Percentiles rank a stretch among this genome's conserved stretches.
Conservation (phyloP, 2,113 vertebrate genomes). For the Alligator mississippiensis region DNA sequence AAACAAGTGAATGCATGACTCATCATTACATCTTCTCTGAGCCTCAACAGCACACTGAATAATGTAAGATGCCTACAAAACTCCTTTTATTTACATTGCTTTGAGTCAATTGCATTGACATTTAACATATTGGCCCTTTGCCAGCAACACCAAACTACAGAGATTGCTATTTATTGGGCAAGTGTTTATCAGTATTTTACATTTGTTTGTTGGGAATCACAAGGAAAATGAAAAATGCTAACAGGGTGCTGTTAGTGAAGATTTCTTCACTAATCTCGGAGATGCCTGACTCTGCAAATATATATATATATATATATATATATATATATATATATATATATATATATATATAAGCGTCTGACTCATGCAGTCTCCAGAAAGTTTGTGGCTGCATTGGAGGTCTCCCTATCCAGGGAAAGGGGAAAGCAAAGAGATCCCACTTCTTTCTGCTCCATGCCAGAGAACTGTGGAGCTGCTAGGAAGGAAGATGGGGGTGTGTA, state of each 20-base stretch:
- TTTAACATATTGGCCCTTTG: background rate
- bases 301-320: rapidly evolving
- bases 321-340: rapidly evolving
- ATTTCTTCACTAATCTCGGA: constrained; percentile 11
- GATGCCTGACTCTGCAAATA: background rate
- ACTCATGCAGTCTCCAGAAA: background rate
- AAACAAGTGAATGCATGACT: constrained; percentile 64
- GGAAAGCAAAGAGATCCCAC: background rate
- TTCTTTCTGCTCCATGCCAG: background rate
- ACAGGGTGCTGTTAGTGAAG: background rate
- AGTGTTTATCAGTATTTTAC: background rate
- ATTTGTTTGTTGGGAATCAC: background rate
- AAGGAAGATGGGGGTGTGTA: background rate
- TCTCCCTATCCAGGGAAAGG: background rate
- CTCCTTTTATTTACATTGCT: constrained; percentile 49
- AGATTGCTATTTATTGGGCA: background rate
- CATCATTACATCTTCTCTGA: constrained; percentile 60
- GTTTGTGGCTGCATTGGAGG: background rate
- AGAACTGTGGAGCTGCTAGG: constrained; percentile 2
- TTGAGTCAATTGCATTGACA: constrained; percentile 29
- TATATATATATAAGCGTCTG: background rate
- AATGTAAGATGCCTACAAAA: constrained; percentile 53
- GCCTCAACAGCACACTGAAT: constrained; percentile 15
- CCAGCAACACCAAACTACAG: constrained; percentile 46
- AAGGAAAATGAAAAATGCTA: background rate